These are phyloP conservation scores for Lemur catta DNA, from an alignment of 2,797 vertebrate genomes.

Conservation along the genomic window DNA sequence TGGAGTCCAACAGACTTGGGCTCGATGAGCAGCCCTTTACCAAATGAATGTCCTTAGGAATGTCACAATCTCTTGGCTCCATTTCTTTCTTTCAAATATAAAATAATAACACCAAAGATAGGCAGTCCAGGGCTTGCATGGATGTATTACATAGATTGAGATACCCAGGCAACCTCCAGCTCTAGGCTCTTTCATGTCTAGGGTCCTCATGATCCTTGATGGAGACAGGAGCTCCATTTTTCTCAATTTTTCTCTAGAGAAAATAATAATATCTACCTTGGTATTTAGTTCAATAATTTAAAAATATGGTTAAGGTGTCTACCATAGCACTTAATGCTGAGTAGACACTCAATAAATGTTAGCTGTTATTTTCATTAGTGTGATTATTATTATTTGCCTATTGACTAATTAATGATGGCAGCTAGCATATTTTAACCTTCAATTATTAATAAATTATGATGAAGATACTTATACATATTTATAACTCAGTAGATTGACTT, in stretches of 20 bases:
- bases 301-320: not conserved
- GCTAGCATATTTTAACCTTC: slow-evolving; percentile 66
- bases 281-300: not conserved
- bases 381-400: slow-evolving; percentile 63
- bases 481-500: slow-evolving; percentile 34
- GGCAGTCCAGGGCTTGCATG: not conserved
- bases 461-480: slow-evolving; percentile 67
- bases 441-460: slow-evolving; percentile 68
- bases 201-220: not conserved
- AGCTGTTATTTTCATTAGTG: slow-evolving; percentile 61
- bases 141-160: not conserved
- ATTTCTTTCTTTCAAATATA: slow-evolving; percentile 37
- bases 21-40: not conserved
- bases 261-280: not conserved
- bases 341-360: slow-evolving; percentile 50
- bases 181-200: not conserved
- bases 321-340: not conserved
- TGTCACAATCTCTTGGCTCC: not conserved
- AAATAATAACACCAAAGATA: not conserved
- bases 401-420: slow-evolving; percentile 69
- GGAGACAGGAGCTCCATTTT: not conserved
- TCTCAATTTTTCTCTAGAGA: not conserved
- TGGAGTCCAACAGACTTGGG: not conserved
- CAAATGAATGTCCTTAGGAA: not conserved
- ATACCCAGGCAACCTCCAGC: not conserved